Evolutionary conservation across 2,888 invertebrate genomes (phyloP).

Genomic region (Drosophila melanosoma): DNA sequence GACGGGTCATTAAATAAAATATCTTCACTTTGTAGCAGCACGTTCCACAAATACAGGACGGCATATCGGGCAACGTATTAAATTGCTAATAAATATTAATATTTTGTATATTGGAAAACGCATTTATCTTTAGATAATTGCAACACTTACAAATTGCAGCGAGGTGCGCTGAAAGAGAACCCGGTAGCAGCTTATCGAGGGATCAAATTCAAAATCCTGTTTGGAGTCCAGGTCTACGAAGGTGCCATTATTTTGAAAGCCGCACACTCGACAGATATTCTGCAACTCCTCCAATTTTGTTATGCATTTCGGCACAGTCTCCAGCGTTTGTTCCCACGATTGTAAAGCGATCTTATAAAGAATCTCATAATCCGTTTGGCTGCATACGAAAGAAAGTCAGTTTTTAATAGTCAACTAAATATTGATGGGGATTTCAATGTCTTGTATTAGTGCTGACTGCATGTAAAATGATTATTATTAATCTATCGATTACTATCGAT

Average conservation of each 20-base stretch:
- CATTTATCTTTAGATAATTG: too few relatives aligned
- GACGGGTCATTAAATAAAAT: slow-evolving; percentile 43
- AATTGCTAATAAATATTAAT: slow-evolving; percentile 24
- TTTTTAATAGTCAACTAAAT: not conserved
- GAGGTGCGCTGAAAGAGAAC: slow-evolving; percentile 45
- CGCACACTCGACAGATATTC: slow-evolving; percentile 34
- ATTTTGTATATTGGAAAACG: not conserved
- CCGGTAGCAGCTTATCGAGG: slow-evolving; percentile 38
- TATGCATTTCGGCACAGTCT: not conserved
- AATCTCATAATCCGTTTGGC: slow-evolving; percentile 21
- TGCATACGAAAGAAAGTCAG: slow-evolving; percentile 1
- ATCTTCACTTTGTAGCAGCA: slow-evolving; percentile 42
- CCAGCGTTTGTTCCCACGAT: slow-evolving; percentile 2
- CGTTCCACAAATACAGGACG: slow-evolving; percentile 30
- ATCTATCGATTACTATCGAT: not conserved
- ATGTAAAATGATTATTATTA: not conserved
- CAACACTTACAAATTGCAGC: slow-evolving; percentile 43
- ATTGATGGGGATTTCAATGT: not conserved
- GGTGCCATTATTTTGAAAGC: slow-evolving; percentile 28
- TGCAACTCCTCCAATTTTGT: slow-evolving; percentile 9
- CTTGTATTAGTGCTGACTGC: not conserved
- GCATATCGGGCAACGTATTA: slow-evolving; percentile 48
- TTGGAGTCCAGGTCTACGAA: slow-evolving; percentile 30
- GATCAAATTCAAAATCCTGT: slow-evolving; percentile 47
- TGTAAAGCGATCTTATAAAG: slow-evolving; percentile 22